Evolutionary conservation across 2,888 invertebrate genomes (phyloP).

Genomic region (Deroplatys truncata): DNA sequence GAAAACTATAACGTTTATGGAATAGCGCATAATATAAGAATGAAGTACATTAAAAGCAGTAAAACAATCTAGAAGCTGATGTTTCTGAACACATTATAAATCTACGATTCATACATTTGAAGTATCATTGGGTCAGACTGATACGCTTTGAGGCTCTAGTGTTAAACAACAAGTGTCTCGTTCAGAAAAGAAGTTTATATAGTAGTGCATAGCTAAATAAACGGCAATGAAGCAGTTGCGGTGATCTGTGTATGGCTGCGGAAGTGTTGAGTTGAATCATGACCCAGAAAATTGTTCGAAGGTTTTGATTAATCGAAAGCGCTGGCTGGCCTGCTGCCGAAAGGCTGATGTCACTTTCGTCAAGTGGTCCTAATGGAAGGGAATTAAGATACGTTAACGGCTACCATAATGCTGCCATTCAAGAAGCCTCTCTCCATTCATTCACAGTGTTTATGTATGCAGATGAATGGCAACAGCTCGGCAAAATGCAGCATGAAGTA

Average conservation of each 20-base stretch:
- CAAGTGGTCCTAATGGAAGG: neutral
- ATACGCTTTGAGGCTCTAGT: too few species aligned
- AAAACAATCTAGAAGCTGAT: too few species aligned
- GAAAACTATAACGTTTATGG: too few species aligned
- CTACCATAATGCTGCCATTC: neutral
- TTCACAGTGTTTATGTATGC: neutral
- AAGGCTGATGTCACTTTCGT: neutral
- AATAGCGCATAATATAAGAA: too few species aligned
- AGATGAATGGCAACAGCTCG: neutral
- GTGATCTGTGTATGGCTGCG: neutral
- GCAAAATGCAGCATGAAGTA: too few species aligned
- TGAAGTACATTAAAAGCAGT: too few species aligned
- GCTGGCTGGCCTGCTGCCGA: neutral
- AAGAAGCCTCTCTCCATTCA: neutral
- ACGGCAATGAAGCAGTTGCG: neutral
- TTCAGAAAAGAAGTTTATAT: neutral
- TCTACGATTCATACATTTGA: too few species aligned
- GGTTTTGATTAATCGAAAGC: neutral
- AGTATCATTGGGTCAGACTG: too few species aligned
- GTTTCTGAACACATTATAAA: too few species aligned
- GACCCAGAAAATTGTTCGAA: neutral
- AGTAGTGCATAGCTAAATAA: neutral
- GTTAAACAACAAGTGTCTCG: too few species aligned
- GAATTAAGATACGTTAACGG: neutral
- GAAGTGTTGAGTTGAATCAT: neutral